Evolutionary conservation across 2,888 invertebrate species (phyloP), one percentile per base, ranked within the genome.

Genomic region (Idaea aversata): DNA sequence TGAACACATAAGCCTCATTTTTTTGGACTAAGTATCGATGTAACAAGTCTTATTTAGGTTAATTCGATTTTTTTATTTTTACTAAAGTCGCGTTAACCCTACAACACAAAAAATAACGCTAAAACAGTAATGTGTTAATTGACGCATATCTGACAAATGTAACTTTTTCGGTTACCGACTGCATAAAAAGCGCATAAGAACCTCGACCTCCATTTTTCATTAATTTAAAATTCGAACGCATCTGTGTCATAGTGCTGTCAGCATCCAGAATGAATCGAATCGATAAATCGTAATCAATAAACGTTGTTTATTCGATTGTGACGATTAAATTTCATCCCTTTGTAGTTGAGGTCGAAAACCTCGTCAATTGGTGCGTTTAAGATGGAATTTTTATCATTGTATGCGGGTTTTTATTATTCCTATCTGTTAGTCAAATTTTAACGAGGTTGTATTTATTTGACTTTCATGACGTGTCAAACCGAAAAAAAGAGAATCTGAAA

Each of bases 251-350:
- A 47, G 47, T 47, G 59, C 65, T 61, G 67, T 65, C 68, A 65
- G 61, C 63, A 61, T 57, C 63, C 61, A 62, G 66, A 66, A 67
- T 67, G 63, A 66, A 69, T 70, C 65, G 65, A 70, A 74, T 74
- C 72, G 71, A 74, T 74, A 74, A 74, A 73, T 74, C 70, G 72
- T 72, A 70, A 72, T 74, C 74, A 73, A 74, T 71, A 70, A 69
- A 70, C 72, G 59, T 66, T 70, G 70, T 71, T 73, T 72, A 72
- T 72, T 72, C 74, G 74, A 74, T 74, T 72, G 74, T 67, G 68
- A 70, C 74, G 71, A 72, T 74, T 74, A 72, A 73, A 71, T 75
- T 70, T 75, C 72, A 75, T 75, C 75, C 74, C 76, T 75, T 70
- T 72, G 72, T 71, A 69, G 69, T 61, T 61, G 67, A 67, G 76